Conservation (phyloP, 2,888 invertebrate genomes). For the Steinernema scapterisci region DNA sequence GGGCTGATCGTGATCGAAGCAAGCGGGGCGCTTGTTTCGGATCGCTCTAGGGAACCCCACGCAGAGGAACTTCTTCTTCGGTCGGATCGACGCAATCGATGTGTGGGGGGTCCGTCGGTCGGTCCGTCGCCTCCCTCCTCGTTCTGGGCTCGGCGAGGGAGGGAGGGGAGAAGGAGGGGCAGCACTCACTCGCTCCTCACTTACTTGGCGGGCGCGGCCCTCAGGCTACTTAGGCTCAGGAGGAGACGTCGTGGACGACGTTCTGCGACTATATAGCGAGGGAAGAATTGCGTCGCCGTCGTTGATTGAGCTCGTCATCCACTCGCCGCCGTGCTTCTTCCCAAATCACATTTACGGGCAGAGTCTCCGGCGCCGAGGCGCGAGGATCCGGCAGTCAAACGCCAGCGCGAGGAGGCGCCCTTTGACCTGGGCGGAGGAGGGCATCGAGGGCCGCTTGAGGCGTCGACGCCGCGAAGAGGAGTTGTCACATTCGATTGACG, state of each 20-base stretch:
- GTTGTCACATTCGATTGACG: slow-evolving; percentile 23
- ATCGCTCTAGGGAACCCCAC: neutral
- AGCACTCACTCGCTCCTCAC: neutral
- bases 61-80: neutral
- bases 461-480: neutral
- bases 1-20: neutral
- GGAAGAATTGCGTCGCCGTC: slow-evolving; percentile 3
- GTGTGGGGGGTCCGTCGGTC: neutral
- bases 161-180: slow-evolving; percentile 34
- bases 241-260: no score
- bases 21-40: neutral
- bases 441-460: neutral
- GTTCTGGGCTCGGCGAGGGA: slow-evolving; percentile 18
- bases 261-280: slow-evolving; percentile 2
- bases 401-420: neutral
- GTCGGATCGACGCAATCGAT: neutral
- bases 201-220: slow-evolving; percentile 19
- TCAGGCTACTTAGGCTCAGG: slow-evolving; percentile 15
- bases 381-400: neutral
- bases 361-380: neutral
- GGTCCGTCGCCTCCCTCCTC: neutral
- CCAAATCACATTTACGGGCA: slow-evolving; percentile 25
- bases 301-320: slow-evolving; percentile 32
- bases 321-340: slow-evolving; percentile 9
- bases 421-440: neutral